Conservation (phyloP, 2,797 vertebrate species). For the Hemitrygon akajei region DNA sequence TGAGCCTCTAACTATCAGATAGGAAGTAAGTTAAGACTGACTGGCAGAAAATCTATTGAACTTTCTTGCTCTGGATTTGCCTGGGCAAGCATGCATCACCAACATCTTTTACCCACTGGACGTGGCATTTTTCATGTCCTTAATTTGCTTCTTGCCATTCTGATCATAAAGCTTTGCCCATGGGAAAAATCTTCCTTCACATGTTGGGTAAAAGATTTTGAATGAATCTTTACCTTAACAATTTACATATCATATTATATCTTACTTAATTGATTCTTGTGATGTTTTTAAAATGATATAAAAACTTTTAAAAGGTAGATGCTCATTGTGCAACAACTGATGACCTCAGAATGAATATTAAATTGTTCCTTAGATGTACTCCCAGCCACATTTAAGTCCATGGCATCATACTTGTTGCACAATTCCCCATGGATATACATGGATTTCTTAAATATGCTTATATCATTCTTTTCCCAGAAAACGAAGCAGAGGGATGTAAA, state of each 20-base stretch:
- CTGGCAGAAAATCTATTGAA: constrained; percentile 53
- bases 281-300: not conserved
- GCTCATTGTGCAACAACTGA: no score
- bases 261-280: not conserved
- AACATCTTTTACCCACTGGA: constrained; percentile 44
- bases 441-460: not conserved
- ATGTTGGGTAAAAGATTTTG: not conserved
- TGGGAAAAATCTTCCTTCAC: not conserved
- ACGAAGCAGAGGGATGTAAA: not conserved
- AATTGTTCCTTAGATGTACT: not conserved
- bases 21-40: constrained; percentile 40
- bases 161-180: not conserved
- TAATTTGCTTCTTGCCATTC: not conserved
- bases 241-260: no score
- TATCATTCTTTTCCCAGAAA: constrained; percentile 9
- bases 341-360: not conserved
- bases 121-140: constrained; percentile 43
- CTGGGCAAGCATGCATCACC: constrained; percentile 44
- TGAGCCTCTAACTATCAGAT: constrained; percentile 10
- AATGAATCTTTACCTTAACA: not conserved
- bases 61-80: constrained; percentile 40
- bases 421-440: not conserved
- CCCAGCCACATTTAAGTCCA: not conserved
- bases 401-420: not conserved
- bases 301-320: not conserved